These are phyloP conservation scores for Lutjanus argentimaculatus DNA, from an alignment of 2,797 vertebrate species.

Conservation along the genomic window DNA sequence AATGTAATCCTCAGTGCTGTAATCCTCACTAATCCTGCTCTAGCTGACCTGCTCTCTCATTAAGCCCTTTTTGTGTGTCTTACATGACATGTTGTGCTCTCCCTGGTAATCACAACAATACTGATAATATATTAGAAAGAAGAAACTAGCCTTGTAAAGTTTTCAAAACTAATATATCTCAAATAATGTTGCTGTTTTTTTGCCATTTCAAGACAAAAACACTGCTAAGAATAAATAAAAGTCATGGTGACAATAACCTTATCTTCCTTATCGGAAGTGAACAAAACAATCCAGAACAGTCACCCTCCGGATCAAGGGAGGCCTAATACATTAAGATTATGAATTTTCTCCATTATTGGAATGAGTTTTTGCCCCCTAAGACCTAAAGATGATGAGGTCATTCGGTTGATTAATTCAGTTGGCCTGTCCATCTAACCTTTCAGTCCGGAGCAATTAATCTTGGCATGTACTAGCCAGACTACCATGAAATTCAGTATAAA, in stretches of 20 bases:
- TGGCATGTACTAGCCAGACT: not conserved
- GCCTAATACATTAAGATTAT: constrained; percentile 41
- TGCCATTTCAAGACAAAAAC: not conserved
- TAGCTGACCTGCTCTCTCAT: constrained; percentile 10
- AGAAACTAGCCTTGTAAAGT: not conserved
- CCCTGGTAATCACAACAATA: not conserved
- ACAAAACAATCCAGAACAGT: not conserved
- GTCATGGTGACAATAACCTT: not conserved
- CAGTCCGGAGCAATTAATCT: not conserved
- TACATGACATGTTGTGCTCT: not conserved
- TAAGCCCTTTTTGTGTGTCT: constrained; percentile 7
- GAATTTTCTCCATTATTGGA: constrained; percentile 31
- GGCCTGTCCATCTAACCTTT: not conserved
- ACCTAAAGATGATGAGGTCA: constrained; percentile 5
- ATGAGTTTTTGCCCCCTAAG: not conserved
- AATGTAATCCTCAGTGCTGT: constrained; percentile 6
- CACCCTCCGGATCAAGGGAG: not conserved
- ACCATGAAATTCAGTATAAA: not conserved
- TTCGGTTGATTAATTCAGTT: not conserved
- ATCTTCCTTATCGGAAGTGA: not conserved
- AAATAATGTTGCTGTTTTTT: not conserved
- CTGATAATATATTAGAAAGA: not conserved
- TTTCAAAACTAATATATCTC: not conserved
- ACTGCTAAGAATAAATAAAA: not conserved
- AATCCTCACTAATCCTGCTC: constrained; percentile 48